These are phyloP conservation scores for Hepsetus odoe DNA, from an alignment of 2,113 vertebrate genomes.

Conservation along the genomic window DNA sequence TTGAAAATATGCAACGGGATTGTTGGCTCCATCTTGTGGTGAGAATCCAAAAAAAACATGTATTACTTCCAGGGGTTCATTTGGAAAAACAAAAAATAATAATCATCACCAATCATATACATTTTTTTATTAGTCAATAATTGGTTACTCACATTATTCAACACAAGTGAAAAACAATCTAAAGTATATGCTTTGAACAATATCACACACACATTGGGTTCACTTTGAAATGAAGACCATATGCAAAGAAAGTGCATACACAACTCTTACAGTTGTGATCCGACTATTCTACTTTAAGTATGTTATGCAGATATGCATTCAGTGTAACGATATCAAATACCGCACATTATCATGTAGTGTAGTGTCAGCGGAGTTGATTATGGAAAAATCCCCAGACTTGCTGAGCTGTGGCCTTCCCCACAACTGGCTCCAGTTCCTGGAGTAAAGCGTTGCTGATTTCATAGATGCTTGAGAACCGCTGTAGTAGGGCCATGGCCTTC, in stretches of 20 bases:
- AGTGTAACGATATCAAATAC: too few species aligned
- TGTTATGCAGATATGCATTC: too few species aligned
- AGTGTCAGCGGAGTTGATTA: slow-evolving; percentile 19
- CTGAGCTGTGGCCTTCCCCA: slow-evolving; percentile 77
- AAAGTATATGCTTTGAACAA: too few species aligned
- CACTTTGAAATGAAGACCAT: too few species aligned
- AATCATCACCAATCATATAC: too few species aligned
- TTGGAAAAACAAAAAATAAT: too few species aligned
- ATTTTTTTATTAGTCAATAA: not conserved
- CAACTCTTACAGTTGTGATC: too few species aligned
- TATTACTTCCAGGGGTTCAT: too few species aligned
- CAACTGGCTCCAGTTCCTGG: slow-evolving; percentile 75
- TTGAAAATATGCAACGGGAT: not conserved
- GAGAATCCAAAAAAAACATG: not conserved
- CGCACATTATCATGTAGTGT: not conserved
- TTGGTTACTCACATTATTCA: not conserved
- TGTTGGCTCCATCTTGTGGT: slow-evolving; percentile 24
- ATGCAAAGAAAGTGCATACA: too few species aligned
- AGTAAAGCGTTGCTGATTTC: slow-evolving; percentile 74
- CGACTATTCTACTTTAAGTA: too few species aligned
- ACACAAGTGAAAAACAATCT: too few species aligned
- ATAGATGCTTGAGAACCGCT: slow-evolving; percentile 81
- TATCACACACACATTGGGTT: too few species aligned
- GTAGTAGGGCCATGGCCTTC: slow-evolving; percentile 83
- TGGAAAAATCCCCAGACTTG: slow-evolving; percentile 83